These are phyloP conservation scores for Drosophila rellima DNA, from an alignment of 2,888 invertebrate genomes.

Conservation along the genomic window DNA sequence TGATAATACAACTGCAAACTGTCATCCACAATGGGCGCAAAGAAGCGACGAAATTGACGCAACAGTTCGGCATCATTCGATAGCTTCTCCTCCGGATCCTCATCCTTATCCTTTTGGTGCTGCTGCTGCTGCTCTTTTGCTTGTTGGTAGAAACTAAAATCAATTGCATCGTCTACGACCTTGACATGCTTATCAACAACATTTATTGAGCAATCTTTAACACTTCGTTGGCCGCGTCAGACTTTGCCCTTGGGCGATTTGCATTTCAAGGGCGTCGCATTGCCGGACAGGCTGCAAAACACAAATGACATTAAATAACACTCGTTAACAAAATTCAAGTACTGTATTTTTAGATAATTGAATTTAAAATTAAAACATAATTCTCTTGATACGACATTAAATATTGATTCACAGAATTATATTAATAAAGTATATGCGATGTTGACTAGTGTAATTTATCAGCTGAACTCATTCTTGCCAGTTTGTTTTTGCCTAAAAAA, in stretches of 20 bases:
- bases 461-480: no score
- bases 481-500: no score
- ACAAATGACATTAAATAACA: neutral
- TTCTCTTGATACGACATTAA: no score
- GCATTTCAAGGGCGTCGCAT: slow-evolving; percentile 83
- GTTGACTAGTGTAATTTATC: no score
- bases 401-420: no score
- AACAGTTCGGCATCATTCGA: slow-evolving; percentile 52
- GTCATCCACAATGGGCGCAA: slow-evolving; percentile 71
- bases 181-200: slow-evolving; percentile 70
- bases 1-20: slow-evolving; percentile 69
- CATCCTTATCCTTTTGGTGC: slow-evolving; percentile 2
- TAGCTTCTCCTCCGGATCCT: neutral
- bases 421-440: no score
- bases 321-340: neutral
- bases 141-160: slow-evolving; percentile 68
- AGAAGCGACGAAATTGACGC: slow-evolving; percentile 74
- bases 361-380: no score
- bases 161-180: slow-evolving; percentile 59
- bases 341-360: neutral
- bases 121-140: slow-evolving; percentile 32
- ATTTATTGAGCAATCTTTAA: slow-evolving; percentile 85
- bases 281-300: slow-evolving; percentile 46
- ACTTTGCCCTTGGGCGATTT: slow-evolving; percentile 85
- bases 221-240: slow-evolving; percentile 86